phyloP scores from a whole-genome alignment of 2,113 vertebrate species.

The Podarcis cretensis region DNA sequence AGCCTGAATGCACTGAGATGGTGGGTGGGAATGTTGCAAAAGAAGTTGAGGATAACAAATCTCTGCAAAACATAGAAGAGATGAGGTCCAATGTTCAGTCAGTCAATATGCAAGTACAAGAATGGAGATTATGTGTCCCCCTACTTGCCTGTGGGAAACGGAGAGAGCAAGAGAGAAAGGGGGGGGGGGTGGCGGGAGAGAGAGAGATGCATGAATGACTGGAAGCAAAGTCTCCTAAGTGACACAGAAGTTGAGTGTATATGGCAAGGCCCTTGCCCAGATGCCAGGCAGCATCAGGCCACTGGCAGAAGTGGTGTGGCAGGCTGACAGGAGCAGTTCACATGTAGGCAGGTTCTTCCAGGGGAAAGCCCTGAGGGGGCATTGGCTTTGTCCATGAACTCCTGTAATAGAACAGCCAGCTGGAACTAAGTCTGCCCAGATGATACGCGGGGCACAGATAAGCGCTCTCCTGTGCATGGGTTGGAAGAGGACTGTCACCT shows the following conservation, averaged over 20 bases:
- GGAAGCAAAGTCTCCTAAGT: not conserved
- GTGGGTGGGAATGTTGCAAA: not conserved
- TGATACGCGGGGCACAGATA: not conserved
- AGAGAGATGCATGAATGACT: not conserved
- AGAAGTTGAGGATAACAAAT: not conserved
- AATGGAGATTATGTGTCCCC: too few relatives aligned
- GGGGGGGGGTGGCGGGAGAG: not conserved
- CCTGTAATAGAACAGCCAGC: not conserved
- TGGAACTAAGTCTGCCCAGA: not conserved
- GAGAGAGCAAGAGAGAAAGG: not conserved
- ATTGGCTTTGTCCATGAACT: not conserved
- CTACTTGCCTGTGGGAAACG: not conserved
- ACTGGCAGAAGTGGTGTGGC: not conserved
- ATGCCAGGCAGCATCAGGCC: not conserved
- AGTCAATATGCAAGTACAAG: not conserved
- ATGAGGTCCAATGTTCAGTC: too few relatives aligned
- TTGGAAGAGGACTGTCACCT: not conserved
- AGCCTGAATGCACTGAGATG: not conserved
- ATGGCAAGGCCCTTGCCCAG: conserved; percentile 15
- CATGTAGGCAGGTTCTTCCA: not conserved
- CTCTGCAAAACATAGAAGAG: not conserved
- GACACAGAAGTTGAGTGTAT: not conserved
- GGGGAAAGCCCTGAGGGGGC: conserved; percentile 1
- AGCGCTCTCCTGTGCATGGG: not conserved
- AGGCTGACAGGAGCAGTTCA: conserved; percentile 16